phyloP scores from a whole-genome alignment of 2,888 invertebrate species.

The Pasiphila rectangulata region DNA sequence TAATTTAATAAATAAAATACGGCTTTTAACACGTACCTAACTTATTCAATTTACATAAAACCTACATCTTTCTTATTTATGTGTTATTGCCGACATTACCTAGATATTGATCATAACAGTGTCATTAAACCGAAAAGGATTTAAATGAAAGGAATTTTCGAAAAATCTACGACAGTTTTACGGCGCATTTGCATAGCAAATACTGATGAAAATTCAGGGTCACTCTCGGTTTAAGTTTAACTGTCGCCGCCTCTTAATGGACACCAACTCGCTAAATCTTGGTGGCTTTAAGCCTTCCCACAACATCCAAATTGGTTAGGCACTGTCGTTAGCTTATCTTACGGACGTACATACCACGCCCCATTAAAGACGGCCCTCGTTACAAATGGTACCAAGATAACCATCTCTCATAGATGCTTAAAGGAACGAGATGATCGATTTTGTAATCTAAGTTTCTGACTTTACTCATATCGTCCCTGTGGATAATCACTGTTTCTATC shows the following conservation, averaged over 20 bases:
- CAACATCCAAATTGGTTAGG: conserved; percentile 58
- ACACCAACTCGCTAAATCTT: conserved; percentile 54
- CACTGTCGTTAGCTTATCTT: conserved; percentile 55
- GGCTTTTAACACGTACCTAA: too few species aligned
- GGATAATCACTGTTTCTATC: too few species aligned
- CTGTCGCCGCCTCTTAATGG: conserved; percentile 55
- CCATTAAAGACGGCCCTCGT: conserved; percentile 29
- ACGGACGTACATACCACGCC: conserved; percentile 36
- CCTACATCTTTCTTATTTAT: conserved; percentile 13
- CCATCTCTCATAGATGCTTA: conserved; percentile 24
- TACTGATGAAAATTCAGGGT: conserved; percentile 52
- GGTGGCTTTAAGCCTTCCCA: conserved; percentile 49
- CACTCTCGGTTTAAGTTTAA: conserved; percentile 52
- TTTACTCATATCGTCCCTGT: not conserved
- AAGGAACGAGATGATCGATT: not conserved
- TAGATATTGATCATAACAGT: conserved; percentile 21
- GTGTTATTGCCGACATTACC: conserved; percentile 17
- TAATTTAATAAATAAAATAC: too few species aligned
- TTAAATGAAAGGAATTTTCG: conserved; percentile 33
- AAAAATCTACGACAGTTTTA: conserved; percentile 42
- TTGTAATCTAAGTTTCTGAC: conserved; percentile 1
- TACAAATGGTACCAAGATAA: conserved; percentile 28
- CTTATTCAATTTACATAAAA: conserved; percentile 10
- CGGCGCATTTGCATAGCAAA: conserved; percentile 50
- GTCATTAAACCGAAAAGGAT: conserved; percentile 27